These are phyloP conservation scores for Tympanoctomys barrerae DNA, from an alignment of 2,797 vertebrate genomes.

Conservation along the genomic window DNA sequence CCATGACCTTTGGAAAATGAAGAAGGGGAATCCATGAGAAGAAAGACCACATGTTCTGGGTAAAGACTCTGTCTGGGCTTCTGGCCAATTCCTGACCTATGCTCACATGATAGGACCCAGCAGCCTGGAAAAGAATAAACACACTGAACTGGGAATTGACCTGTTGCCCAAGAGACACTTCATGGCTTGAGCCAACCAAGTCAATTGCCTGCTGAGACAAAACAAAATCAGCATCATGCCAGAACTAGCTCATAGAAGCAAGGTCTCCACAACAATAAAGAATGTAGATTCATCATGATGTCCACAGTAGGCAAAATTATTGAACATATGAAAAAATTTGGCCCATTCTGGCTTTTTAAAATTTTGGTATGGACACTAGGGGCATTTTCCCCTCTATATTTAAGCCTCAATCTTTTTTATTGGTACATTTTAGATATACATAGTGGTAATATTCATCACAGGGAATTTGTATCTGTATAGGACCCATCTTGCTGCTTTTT, in stretches of 20 bases:
- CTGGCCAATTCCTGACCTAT: not conserved
- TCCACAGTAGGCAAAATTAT: not conserved
- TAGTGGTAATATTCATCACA: not conserved
- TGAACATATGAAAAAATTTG: not conserved
- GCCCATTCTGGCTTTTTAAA: not conserved
- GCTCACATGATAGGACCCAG: not conserved
- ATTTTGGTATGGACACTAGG: not conserved
- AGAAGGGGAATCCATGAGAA: not conserved
- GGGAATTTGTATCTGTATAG: not conserved
- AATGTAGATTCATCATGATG: not conserved
- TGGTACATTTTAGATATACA: not conserved
- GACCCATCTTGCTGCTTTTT: not conserved
- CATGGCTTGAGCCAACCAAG: not conserved
- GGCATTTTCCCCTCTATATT: not conserved
- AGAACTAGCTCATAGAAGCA: not conserved
- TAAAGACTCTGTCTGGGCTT: not conserved
- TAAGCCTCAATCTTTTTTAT: not conserved
- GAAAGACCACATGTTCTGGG: not conserved
- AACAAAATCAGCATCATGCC: not conserved
- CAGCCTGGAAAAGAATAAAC: not conserved
- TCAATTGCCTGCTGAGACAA: not conserved
- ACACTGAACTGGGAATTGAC: conserved; percentile 7
- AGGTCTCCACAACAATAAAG: not conserved
- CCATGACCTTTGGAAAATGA: not conserved
- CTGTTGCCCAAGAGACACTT: conserved; percentile 7